Evolutionary conservation across 2,888 invertebrate species (phyloP), one percentile per base, ranked within the genome.

Genomic region (Thera obeliscata): DNA sequence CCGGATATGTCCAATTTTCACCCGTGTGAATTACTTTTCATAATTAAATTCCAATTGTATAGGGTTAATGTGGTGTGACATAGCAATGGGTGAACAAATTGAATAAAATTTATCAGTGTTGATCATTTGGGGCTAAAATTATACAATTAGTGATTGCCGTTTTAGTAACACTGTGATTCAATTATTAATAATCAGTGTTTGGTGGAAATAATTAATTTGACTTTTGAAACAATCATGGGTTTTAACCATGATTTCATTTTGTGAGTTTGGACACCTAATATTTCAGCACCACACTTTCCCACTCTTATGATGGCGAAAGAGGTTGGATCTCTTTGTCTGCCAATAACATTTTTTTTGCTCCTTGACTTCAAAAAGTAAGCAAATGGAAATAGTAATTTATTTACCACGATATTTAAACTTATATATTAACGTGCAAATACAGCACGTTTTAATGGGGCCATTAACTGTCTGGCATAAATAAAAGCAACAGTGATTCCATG

Each of bases 21-120:
- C 41, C 46, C 63, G 56, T 63, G 63, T 49, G 66, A 60, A 66
- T 52, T 62, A 52, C 48, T 62, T 69, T 75, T 72, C 73, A 68
- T 73, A 70, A 73, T 72, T 72, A 69, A 74, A 62, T 62, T 56
- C 59, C 70, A 64, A 56, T 66, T 72, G 67, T 71, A 48, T 61
- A 54, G 61, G 69, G 68, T 72, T 73, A 74, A 76, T 74, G 73
- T 74, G 72, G 71, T 73, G 72, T 74, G 70, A 61, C 70, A 66
- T 6, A 68, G 64, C 70, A 71, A 72, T 68, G 72, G 54, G 69
- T 46, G 57, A 43, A 67, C 69, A 68, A 63, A 63, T 56, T 60
- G 66, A 66, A 69, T 66, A 63, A 69, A 66, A 63, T 69, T 22
- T 63, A 63, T 63, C 43, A 48, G 63, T 54, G 59, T 56, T 62